Evolutionary conservation across 2,797 vertebrate genomes (phyloP).

Genomic region (Falco berigora): DNA sequence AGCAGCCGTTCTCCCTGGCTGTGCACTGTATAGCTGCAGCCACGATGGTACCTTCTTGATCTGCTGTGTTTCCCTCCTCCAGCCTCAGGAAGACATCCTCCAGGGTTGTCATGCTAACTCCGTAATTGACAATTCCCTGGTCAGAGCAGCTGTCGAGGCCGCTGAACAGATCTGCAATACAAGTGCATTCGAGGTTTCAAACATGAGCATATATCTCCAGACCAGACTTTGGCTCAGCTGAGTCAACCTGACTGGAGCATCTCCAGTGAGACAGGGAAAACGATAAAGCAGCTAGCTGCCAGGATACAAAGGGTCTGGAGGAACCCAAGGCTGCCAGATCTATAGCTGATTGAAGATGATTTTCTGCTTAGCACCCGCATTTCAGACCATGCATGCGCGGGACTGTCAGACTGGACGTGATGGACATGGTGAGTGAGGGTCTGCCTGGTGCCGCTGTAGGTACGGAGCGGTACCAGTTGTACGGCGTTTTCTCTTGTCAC

Average conservation of each 20-base stretch:
- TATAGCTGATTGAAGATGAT: background rate
- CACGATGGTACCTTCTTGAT: constrained; percentile 74
- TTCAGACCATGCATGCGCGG: background rate
- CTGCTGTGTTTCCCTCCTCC: constrained; percentile 75
- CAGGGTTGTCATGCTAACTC: constrained; percentile 86
- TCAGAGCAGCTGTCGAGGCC: constrained; percentile 75
- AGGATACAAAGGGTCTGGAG: background rate
- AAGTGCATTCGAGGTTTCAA: background rate
- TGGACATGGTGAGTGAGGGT: background rate
- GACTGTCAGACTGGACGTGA: background rate
- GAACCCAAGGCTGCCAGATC: background rate
- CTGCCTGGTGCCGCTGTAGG: background rate
- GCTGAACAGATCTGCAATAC: constrained; percentile 77
- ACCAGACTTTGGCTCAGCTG: background rate
- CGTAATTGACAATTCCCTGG: constrained; percentile 80
- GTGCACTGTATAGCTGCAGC: background rate
- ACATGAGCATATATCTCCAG: accelerated
- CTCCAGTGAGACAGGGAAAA: background rate
- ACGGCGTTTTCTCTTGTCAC: background rate
- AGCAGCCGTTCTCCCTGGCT: background rate
- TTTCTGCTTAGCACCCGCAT: background rate
- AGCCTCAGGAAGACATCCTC: constrained; percentile 86
- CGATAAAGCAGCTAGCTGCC: background rate
- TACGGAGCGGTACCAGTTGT: accelerated
- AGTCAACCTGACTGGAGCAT: background rate